phyloP scores from a whole-genome alignment of 2,113 vertebrate genomes.

The Oryzias javanicus region DNA sequence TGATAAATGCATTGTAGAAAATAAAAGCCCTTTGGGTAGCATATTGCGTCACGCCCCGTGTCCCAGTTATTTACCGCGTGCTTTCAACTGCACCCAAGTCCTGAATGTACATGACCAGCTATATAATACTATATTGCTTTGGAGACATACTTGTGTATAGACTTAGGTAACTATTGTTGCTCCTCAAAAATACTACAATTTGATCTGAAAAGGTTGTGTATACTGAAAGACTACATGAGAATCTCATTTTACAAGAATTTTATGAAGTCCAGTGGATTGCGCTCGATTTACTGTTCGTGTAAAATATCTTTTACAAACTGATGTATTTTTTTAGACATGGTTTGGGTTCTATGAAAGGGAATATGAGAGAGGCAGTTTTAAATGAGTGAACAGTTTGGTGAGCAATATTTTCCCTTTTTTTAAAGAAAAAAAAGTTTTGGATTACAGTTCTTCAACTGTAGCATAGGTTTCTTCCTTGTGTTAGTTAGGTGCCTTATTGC shows the following conservation, averaged over 20 bases:
- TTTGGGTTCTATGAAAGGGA: constrained; percentile 79
- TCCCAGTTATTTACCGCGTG: constrained; percentile 64
- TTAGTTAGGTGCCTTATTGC: constrained; percentile 86
- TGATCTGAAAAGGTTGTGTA: constrained; percentile 64
- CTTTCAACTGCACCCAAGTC: constrained; percentile 49
- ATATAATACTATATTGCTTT: constrained; percentile 59
- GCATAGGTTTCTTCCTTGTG: constrained; percentile 82
- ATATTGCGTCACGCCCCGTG: constrained; percentile 60
- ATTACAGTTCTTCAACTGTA: constrained; percentile 77
- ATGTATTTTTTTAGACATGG: constrained; percentile 82
- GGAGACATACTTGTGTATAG: constrained; percentile 69
- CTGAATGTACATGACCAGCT: constrained; percentile 62
- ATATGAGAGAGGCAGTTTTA: constrained; percentile 75
- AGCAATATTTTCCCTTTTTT: constrained; percentile 67
- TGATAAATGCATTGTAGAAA: constrained; percentile 58
- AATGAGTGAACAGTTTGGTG: constrained; percentile 74
- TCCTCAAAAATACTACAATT: constrained; percentile 60
- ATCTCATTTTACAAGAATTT: constrained; percentile 70
- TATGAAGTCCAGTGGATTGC: constrained; percentile 61
- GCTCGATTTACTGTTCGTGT: constrained; percentile 78
- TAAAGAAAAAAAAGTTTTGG: constrained; percentile 32
- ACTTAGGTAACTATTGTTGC: constrained; percentile 60
- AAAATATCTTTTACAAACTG: constrained; percentile 80
- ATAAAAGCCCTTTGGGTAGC: constrained; percentile 67
- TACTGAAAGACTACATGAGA: constrained; percentile 60